Conservation (phyloP, 2,797 vertebrate genomes). For the Columba guinea region DNA sequence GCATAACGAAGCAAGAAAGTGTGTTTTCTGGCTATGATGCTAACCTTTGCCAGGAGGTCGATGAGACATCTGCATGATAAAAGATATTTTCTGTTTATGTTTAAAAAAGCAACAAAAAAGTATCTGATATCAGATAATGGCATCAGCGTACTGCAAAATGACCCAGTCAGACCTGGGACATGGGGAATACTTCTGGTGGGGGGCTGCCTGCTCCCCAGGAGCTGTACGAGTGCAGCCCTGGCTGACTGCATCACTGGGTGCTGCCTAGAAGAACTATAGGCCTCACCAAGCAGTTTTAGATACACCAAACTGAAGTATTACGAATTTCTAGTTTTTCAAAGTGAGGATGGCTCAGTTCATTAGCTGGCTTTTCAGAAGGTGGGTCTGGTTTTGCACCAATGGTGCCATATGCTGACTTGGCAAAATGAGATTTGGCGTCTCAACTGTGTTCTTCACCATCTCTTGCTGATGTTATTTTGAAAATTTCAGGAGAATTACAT, state of each 20-base stretch:
- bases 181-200: neutral
- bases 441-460: rapidly evolving
- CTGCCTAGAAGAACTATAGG: neutral
- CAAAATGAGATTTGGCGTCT: neutral
- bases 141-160: neutral
- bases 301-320: neutral
- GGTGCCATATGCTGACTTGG: too few relatives aligned
- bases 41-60: neutral
- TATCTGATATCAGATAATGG: neutral
- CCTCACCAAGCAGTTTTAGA: neutral
- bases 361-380: neutral
- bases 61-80: neutral
- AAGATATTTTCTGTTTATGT: neutral
- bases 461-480: neutral
- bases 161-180: neutral
- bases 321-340: neutral
- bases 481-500: neutral
- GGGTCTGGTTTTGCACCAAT: neutral
- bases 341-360: rapidly evolving
- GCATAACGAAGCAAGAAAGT: too few relatives aligned
- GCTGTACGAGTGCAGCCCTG: too few relatives aligned
- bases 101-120: neutral
- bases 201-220: neutral
- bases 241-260: rapidly evolving
- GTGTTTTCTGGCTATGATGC: neutral